Evolutionary conservation across 2,113 vertebrate genomes (phyloP), one percentile per base, ranked within the genome.

Genomic region (Hystrix cristata): DNA sequence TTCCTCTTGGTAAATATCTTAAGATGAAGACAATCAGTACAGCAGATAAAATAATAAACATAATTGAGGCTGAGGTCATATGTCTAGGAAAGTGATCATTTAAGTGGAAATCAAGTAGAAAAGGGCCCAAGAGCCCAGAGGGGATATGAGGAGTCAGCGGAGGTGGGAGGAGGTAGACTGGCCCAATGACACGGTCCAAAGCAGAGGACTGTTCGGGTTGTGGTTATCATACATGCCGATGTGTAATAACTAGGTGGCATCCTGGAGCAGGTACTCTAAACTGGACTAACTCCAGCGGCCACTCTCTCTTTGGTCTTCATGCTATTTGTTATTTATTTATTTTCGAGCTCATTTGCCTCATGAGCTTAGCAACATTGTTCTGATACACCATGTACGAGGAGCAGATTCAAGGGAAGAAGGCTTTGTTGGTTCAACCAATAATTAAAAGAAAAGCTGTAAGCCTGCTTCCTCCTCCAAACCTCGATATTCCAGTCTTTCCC

Each of bases 331-430:
- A 43, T 5, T 29, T 71, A 6, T 38, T 38, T 43, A 86, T 78
- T 87, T 83, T 34, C 46, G 62, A 64, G 72, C 38, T 38, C 9
- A 6, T 48, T 83, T 89, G 25, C 29, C 31, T 31, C 43, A 62
- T 25, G 11, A 78, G 3, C 12, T 76, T 14, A 81, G 48, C 91
- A 90, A 82, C 18, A n/a, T 65, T 34, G 14, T 3, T 69, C 2
- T 31, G 29, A 12, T 4, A n/a, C 51, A 51, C 5, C 12, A 71
- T 59, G 78, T n/a, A 1, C 23, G 1, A 5, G 16, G 27, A 4
- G 34, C 2, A 5, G 12, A 31, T 34, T 21, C 1, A 13, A 82
- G 12, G 13, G 2, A 48, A 90, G n/a, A 3, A 15, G 1, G 2
- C 43, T 88, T 90, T 57, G 48, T 34, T 76, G 69, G 16, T 86